Evolutionary conservation across 2,113 vertebrate species (phyloP).

Genomic region (Oncorhynchus gorbuscha): DNA sequence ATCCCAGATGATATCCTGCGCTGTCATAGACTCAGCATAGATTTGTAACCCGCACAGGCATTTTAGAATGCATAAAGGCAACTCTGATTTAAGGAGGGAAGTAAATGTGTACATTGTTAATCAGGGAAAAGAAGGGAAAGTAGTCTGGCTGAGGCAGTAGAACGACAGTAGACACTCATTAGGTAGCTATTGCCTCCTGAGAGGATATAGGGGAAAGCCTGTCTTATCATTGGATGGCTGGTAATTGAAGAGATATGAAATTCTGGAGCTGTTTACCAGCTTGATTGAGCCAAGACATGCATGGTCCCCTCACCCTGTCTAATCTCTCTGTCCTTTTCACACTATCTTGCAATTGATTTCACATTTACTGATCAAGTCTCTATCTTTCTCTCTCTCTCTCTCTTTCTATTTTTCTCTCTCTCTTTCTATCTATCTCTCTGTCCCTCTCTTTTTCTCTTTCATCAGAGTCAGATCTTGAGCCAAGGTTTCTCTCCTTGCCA

Average conservation of each 20-base stretch:
- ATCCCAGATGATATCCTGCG: slow-evolving; percentile 29
- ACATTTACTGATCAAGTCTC: slow-evolving; percentile 5
- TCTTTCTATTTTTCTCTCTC: slow-evolving; percentile 7
- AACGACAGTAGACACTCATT: slow-evolving; percentile 64
- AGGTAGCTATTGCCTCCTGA: slow-evolving; percentile 46
- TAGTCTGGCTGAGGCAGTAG: slow-evolving; percentile 37
- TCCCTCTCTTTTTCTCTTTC: slow-evolving; percentile 32
- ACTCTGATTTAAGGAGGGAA: slow-evolving; percentile 22
- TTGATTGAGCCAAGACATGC: slow-evolving; percentile 56
- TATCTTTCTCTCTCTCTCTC: slow-evolving; percentile 3
- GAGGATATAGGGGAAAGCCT: slow-evolving; percentile 31
- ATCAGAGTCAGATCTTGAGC: not conserved
- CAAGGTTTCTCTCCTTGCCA: too few relatives aligned
- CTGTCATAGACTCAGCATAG: slow-evolving; percentile 12
- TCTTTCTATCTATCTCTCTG: slow-evolving; percentile 8
- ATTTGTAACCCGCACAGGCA: not conserved
- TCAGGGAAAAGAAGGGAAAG: slow-evolving; percentile 35
- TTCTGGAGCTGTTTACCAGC: slow-evolving; percentile 59
- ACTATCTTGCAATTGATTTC: slow-evolving; percentile 14
- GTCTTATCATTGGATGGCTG: slow-evolving; percentile 53
- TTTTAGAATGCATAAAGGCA: slow-evolving; percentile 25
- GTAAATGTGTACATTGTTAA: slow-evolving; percentile 65
- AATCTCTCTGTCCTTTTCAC: slow-evolving; percentile 35
- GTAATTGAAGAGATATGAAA: slow-evolving; percentile 64
- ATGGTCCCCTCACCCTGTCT: slow-evolving; percentile 38